phyloP scores from a whole-genome alignment of 2,797 vertebrate species.

The Morus bassanus region DNA sequence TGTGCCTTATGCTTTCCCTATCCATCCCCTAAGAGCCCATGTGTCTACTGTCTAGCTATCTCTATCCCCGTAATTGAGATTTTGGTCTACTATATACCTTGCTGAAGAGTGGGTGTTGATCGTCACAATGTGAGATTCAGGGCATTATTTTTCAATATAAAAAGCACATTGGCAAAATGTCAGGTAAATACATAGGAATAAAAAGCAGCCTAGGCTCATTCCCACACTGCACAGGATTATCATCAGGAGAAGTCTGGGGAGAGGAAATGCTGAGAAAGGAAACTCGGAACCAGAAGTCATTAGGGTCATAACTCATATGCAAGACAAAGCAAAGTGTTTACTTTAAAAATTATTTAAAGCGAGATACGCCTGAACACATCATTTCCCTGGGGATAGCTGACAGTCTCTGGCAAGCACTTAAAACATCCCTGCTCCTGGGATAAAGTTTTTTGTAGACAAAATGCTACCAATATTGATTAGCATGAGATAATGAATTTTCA shows the following conservation, averaged over 20 bases:
- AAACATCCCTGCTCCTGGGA: neutral
- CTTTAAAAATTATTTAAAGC: constrained; percentile 24
- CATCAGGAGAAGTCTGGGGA: neutral
- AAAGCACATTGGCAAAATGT: neutral
- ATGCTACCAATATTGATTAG: neutral
- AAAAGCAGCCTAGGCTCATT: neutral
- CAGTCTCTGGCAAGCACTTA: neutral
- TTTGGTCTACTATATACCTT: neutral
- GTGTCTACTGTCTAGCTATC: neutral
- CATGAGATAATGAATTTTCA: neutral
- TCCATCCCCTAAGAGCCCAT: fast-evolving
- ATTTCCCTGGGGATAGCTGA: neutral
- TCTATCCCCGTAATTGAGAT: fast-evolving
- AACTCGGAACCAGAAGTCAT: constrained; percentile 32
- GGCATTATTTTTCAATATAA: neutral
- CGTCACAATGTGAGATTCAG: neutral
- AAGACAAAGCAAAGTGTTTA: constrained; percentile 31
- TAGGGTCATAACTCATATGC: constrained; percentile 1
- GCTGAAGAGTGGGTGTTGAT: neutral
- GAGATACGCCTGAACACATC: neutral
- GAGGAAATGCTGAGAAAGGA: neutral
- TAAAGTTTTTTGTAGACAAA: neutral
- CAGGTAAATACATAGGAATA: neutral
- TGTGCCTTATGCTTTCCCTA: neutral
- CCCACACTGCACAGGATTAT: neutral